Evolutionary conservation across 2,888 invertebrate species (phyloP).

Genomic region (Apomyelois bistriatella): DNA sequence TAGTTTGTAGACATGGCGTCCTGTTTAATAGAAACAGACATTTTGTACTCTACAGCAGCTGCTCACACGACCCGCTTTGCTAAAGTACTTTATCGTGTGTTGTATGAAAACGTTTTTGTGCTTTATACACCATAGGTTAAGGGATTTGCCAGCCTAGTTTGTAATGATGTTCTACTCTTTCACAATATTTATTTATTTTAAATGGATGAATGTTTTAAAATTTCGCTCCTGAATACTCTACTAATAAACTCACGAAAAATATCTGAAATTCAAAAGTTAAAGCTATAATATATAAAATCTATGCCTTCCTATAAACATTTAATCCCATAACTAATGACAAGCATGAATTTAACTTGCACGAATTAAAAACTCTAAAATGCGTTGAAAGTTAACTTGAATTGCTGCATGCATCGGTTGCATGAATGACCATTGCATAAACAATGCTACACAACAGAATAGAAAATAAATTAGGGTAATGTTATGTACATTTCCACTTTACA

Average conservation of each 20-base stretch:
- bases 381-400: no score
- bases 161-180: not conserved
- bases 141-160: not conserved
- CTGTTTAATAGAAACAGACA: constrained; percentile 1
- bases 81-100: constrained; percentile 24
- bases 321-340: not conserved
- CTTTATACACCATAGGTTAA: not conserved
- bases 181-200: no score
- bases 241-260: not conserved
- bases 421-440: not conserved
- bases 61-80: not conserved
- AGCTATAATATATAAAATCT: not conserved
- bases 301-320: not conserved
- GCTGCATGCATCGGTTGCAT: not conserved
- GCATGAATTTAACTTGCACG: not conserved
- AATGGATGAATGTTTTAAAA: not conserved
- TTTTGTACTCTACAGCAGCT: constrained; percentile 4
- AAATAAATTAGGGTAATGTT: no score
- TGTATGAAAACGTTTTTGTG: constrained; percentile 17
- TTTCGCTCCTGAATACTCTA: not conserved
- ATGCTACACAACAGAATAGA: no score
- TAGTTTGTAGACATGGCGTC: not conserved
- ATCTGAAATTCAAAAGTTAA: not conserved
- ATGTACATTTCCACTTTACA: no score
- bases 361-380: not conserved